A percentile compares a stretch with the other conserved stretches of the same genome.
Evolutionary conservation across 2,888 invertebrate species (phyloP).

Genomic region (Congeria kusceri): DNA sequence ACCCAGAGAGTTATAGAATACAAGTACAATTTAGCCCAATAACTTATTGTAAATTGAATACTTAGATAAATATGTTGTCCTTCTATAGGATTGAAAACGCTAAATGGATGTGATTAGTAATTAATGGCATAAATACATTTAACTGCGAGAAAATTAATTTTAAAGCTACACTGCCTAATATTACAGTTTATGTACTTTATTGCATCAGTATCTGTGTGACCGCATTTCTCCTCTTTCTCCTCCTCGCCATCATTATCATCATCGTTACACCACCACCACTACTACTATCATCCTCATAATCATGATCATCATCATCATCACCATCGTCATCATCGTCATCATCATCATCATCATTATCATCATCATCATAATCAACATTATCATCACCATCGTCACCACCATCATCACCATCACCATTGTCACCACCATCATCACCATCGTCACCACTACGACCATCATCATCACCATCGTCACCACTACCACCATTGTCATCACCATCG

Average conservation of each 20-base stretch:
- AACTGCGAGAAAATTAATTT: too few relatives aligned
- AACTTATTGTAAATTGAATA: too few relatives aligned
- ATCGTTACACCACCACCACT: neutral
- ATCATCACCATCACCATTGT: slow-evolving; percentile 2
- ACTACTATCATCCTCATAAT: neutral
- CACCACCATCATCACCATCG: neutral
- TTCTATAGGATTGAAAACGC: too few relatives aligned
- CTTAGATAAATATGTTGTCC: too few relatives aligned
- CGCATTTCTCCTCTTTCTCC: neutral
- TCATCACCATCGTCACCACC: slow-evolving; percentile 1
- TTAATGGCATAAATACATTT: too few relatives aligned
- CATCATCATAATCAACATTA: slow-evolving; percentile 1
- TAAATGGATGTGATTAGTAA: too few relatives aligned
- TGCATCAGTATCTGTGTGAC: neutral
- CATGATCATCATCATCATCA: slow-evolving; percentile 7
- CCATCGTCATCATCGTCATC: slow-evolving; percentile 4
- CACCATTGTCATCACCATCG: neutral
- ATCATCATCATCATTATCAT: slow-evolving; percentile 8
- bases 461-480: neutral
- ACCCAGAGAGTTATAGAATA: too few relatives aligned
- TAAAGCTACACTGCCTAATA: too few relatives aligned
- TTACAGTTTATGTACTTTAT: too few relatives aligned
- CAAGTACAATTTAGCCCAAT: too few relatives aligned
- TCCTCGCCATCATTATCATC: neutral
- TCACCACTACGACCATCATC: neutral